Evolutionary conservation across 2,888 invertebrate genomes (phyloP).

Genomic region (Papilio elwesi): DNA sequence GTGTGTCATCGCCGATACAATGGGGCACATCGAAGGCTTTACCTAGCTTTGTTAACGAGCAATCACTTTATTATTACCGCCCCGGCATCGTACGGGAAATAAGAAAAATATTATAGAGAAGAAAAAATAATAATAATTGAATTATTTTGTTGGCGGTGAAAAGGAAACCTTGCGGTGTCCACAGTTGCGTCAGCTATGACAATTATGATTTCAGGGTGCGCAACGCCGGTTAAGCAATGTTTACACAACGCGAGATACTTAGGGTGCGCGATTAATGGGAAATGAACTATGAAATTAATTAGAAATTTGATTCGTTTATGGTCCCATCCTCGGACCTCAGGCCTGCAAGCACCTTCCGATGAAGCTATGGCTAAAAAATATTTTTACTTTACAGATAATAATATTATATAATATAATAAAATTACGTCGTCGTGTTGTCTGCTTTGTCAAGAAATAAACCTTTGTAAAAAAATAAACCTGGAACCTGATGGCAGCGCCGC

Average conservation of each 20-base stretch:
- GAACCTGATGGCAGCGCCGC: too few relatives aligned
- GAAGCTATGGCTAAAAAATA: too few relatives aligned
- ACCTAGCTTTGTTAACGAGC: background rate
- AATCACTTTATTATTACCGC: background rate
- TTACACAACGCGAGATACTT: slow-evolving; percentile 19
- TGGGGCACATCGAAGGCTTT: slow-evolving; percentile 4
- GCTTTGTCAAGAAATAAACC: too few relatives aligned
- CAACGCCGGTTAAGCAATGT: slow-evolving; percentile 25
- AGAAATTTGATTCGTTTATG: slow-evolving; percentile 24
- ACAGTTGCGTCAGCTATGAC: slow-evolving; percentile 31
- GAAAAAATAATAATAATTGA: background rate
- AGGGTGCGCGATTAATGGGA: background rate
- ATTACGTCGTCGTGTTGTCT: too few relatives aligned
- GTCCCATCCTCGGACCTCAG: background rate
- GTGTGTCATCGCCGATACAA: slow-evolving; percentile 24
- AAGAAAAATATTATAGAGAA: too few relatives aligned
- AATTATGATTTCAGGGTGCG: slow-evolving; percentile 38
- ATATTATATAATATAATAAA: too few relatives aligned
- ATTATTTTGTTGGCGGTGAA: slow-evolving; percentile 3
- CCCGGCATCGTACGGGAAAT: too few relatives aligned
- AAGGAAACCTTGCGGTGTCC: slow-evolving; percentile 15
- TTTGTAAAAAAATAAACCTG: too few relatives aligned
- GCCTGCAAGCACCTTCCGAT: too few relatives aligned
- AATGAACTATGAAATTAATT: slow-evolving; percentile 11
- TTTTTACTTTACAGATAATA: too few relatives aligned